Conservation (phyloP, 2,888 invertebrate genomes). For the Lomographa bimaculata region DNA sequence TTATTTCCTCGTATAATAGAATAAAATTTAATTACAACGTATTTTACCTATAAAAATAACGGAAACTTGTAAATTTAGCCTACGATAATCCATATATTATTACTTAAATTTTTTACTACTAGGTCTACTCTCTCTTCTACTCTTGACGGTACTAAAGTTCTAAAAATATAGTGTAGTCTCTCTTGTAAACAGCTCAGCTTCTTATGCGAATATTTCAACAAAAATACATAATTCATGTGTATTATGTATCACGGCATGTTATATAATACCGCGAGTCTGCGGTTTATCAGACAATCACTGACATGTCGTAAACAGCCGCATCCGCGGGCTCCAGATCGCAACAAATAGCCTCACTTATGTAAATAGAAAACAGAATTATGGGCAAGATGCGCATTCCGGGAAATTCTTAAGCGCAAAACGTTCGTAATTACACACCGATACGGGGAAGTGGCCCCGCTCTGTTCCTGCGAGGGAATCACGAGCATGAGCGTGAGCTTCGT, state of each 20-base stretch:
- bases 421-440: constrained; percentile 54
- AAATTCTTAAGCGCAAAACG: constrained; percentile 47
- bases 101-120: too few species aligned
- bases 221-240: too few species aligned
- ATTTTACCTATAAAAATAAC: too few species aligned
- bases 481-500: constrained; percentile 42
- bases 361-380: constrained; percentile 46
- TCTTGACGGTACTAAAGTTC: neutral
- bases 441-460: constrained; percentile 42
- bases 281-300: constrained; percentile 45
- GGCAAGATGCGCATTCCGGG: constrained; percentile 40
- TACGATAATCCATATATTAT: too few species aligned
- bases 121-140: too few species aligned
- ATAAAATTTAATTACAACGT: too few species aligned
- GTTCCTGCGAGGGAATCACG: constrained; percentile 45
- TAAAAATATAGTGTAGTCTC: constrained; percentile 3
- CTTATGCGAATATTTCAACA: constrained; percentile 44
- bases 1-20: too few species aligned
- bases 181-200: constrained; percentile 16
- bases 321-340: constrained; percentile 20
- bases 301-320: constrained; percentile 44
- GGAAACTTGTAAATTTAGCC: too few species aligned
- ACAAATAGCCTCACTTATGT: constrained; percentile 45
- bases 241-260: too few species aligned
- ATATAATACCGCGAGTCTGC: constrained; percentile 41